Evolutionary conservation across 2,797 vertebrate species (phyloP), one percentile per base, ranked within the genome.

Genomic region (Takifugu ocellatus): DNA sequence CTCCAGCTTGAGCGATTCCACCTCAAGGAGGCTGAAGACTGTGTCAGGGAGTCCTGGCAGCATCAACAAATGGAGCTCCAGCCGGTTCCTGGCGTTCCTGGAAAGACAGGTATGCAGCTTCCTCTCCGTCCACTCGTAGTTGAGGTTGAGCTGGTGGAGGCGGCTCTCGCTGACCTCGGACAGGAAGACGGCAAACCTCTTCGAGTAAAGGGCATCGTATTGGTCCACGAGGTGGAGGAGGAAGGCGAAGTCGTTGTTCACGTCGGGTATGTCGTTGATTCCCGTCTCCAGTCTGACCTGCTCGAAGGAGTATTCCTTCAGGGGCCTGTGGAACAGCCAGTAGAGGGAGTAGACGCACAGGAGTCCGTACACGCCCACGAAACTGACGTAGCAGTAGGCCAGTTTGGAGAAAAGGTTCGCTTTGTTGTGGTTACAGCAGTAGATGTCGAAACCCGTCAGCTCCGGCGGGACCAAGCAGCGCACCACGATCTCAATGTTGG

Each of bases 221-320:
- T 95, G 93, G 75, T 97, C 94, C 2, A 93, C 92, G 27, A 97
- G 93, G 78, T 97, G 93, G 46, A 97, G 75, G 49, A 97, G 93
- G 86, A 97, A 97, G 0, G 95, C 95, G 54, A 97, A 96, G 73
- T 96, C 95, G 0, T 96, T 96, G 59, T 91, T 94, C 15, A 96
- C 92, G 0, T 97, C 95, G 0, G 95, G 95, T 51, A 97, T 96
- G 82, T 96, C 95, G 0, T 89, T 90, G 56, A 96, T 94, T 36
- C 94, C 94, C 0, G 93, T 95, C 79, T 96, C 95, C 56, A 95
- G 85, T 2, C 94, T 82, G 25, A 94, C 93, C 0, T 90, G 89
- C 7, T 93, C 91, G 53, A 96, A 97, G 12, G 92, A 95, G 50
- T 96, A 96, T 50, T 90, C 90, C 68, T 94, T 95, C 11, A 96